Conservation (phyloP, 2,113 vertebrate species). For the Peromyscus californicus region DNA sequence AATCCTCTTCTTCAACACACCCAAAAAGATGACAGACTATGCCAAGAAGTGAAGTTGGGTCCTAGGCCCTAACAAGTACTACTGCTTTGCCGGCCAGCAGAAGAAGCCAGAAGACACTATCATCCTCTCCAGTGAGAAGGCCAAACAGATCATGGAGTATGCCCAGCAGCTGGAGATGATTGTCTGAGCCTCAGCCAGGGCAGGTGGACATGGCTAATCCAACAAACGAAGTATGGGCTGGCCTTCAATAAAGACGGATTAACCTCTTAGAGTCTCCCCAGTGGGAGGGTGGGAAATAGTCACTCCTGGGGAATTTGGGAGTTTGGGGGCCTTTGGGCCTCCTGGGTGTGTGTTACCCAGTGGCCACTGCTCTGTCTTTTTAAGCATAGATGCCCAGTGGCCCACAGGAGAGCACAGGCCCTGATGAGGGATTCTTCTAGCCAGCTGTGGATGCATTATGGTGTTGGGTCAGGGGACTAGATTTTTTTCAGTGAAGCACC, state of each 20-base stretch:
- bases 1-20: conserved; percentile 94
- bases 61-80: conserved; percentile 91
- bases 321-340: not conserved
- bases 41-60: conserved; percentile 95
- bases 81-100: conserved; percentile 94
- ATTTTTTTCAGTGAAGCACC: not conserved
- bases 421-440: not conserved
- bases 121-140: conserved; percentile 94
- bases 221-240: not conserved
- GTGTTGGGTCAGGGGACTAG: not conserved
- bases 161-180: conserved; percentile 97
- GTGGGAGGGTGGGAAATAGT: not conserved
- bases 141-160: conserved; percentile 96
- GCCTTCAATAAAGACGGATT: conserved; percentile 8
- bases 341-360: not conserved
- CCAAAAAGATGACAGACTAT: conserved; percentile 96
- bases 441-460: not conserved
- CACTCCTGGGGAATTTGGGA: conserved; percentile 25
- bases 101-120: conserved; percentile 94
- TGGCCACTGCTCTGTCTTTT: not conserved
- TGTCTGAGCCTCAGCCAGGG: conserved; percentile 86
- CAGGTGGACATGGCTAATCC: not conserved
- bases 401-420: not conserved
- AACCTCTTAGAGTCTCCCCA: conserved; percentile 28
- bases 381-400: not conserved